Base-by-base conservation (phyloP, 1,140 invertebrate species). In the Sycobia sp. region DNA sequence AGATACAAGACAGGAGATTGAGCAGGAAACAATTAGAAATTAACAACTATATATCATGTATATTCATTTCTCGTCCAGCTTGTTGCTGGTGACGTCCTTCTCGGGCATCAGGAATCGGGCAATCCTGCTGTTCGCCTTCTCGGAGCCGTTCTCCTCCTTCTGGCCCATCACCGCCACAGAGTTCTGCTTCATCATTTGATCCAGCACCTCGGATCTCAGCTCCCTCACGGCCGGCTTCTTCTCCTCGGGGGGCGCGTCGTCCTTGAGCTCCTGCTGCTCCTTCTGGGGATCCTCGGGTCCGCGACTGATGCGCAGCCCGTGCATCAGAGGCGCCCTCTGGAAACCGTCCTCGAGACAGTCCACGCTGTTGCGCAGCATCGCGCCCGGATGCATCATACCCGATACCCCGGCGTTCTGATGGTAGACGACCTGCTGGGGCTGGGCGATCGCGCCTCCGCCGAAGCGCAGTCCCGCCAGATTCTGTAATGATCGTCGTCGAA, bases 61-160 rank as follows among this genome's bases (percentile, higher is more conserved):
- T n/a, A n/a, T n/a, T n/a, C n/a, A n/a, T n/a, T n/a, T n/a, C 11
- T 55, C 54, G 25, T 32, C 27, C 10, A 56, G 25, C 0, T 38
- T 41, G 25, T 32, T 56, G 14, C 25, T 44, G n/a, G 23, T 39
- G 3, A 5, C 22, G 4, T 58, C 56, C 32, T 58, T 49, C 11
- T 58, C 44, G 0, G 22, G 4, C 27, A 47, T 23, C 5, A 58
- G 16, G 32, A 49, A 58, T 9, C 56, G 25, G 3, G 56, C 44
- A 22, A 58, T 32, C 44, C 56, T 49, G 0, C 18, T 0, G 3
- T 14, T 46, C 22, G 16, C 25, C 2, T 9, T 0, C 0, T 41
- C 23, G 23, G 25, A 0, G 1, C 39, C 32, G 9, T 38, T 39
- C 7, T 32, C 18, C 16, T 9, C 2, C 0, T 16, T 1, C 4